Evolutionary conservation across 1,140 invertebrate genomes (phyloP).

Genomic region (Macrotrachela quadricornifera): DNA sequence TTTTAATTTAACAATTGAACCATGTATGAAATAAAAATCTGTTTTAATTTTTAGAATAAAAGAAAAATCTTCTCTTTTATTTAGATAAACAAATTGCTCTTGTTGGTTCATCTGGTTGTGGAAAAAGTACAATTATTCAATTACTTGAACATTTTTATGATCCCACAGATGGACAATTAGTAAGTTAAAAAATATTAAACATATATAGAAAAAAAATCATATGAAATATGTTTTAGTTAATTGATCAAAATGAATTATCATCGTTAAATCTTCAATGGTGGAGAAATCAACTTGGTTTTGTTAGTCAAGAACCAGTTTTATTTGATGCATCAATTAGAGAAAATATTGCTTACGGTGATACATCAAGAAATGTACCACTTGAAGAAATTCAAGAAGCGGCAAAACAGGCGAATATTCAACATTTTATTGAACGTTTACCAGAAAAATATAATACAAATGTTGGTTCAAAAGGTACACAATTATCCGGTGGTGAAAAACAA

Average conservation of each 20-base stretch:
- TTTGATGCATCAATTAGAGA: too few relatives aligned
- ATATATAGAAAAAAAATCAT: too few relatives aligned
- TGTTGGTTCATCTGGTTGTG: constrained; percentile 59
- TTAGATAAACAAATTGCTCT: too few relatives aligned
- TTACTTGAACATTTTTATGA: constrained; percentile 60
- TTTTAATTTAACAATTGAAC: constrained; percentile 34
- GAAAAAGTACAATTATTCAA: constrained; percentile 61
- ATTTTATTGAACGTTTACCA: constrained; percentile 43
- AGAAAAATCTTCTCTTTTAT: too few relatives aligned
- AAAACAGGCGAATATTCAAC: constrained; percentile 61
- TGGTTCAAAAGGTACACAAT: constrained; percentile 23
- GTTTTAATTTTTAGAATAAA: too few relatives aligned
- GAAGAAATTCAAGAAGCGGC: constrained; percentile 50
- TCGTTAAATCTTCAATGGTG: constrained; percentile 16
- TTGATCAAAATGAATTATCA: background rate
- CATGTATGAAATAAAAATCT: constrained; percentile 49
- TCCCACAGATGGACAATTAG: constrained; percentile 32
- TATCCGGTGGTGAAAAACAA: constrained; percentile 29
- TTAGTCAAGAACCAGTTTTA: constrained; percentile 22
- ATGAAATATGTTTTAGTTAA: too few relatives aligned
- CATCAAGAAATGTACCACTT: too few relatives aligned
- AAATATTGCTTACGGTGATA: too few relatives aligned
- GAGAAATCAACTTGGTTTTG: constrained; percentile 26
- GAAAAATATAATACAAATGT: constrained; percentile 26
- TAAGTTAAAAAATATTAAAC: too few relatives aligned